phyloP scores from a whole-genome alignment of 2,888 invertebrate genomes.

The Aporophyla lueneburgensis region DNA sequence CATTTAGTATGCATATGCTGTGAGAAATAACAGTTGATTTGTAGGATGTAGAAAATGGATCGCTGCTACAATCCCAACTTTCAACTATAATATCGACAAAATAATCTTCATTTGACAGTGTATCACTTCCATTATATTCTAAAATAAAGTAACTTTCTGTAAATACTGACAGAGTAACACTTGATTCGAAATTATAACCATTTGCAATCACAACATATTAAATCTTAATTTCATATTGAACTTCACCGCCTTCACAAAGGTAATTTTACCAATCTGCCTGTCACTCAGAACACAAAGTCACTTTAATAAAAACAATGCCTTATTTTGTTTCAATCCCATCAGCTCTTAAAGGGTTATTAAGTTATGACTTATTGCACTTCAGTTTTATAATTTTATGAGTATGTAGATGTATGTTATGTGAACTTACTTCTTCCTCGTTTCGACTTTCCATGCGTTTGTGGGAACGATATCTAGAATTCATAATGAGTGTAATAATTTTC shows the following conservation, averaged over 20 bases:
- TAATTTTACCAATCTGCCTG: slow-evolving; percentile 60
- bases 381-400: slow-evolving; percentile 20
- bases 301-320: slow-evolving; percentile 64
- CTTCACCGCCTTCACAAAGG: slow-evolving; percentile 62
- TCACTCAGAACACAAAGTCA: slow-evolving; percentile 62
- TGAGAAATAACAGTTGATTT: slow-evolving; percentile 1
- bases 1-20: not conserved
- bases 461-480: not conserved
- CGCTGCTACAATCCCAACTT: not conserved
- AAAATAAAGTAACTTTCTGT: not conserved
- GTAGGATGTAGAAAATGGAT: too few relatives aligned
- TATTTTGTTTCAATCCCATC: slow-evolving; percentile 57
- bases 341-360: slow-evolving; percentile 57
- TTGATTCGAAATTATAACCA: slow-evolving; percentile 16
- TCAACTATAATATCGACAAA: not conserved
- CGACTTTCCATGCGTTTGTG: not conserved
- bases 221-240: slow-evolving; percentile 59
- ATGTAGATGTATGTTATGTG: not conserved
- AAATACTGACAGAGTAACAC: not conserved
- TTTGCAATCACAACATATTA: slow-evolving; percentile 41
- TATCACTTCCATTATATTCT: not conserved
- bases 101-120: not conserved
- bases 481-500: not conserved
- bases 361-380: slow-evolving; percentile 49
- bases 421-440: not conserved